Evolutionary conservation across 1,140 invertebrate species (phyloP).

Genomic region (Drosophila varians): DNA sequence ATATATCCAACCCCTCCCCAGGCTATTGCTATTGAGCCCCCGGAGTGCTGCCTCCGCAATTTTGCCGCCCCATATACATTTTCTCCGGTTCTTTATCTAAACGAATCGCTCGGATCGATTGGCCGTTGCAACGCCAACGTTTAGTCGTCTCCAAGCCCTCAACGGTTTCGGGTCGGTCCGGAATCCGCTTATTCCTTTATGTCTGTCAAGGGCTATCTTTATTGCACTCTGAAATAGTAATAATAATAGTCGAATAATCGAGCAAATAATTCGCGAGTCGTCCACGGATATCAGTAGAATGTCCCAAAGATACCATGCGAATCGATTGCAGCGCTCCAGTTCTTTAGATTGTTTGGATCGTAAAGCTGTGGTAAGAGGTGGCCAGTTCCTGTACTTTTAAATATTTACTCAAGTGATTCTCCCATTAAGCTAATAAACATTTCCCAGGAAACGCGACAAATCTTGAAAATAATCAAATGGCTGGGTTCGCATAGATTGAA

Average conservation of each 20-base stretch:
- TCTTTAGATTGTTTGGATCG: slow-evolving; percentile 46
- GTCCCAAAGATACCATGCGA: slow-evolving; percentile 16
- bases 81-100: slow-evolving; percentile 56
- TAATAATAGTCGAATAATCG: slow-evolving; percentile 33
- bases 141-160: slow-evolving; percentile 58
- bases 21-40: background rate
- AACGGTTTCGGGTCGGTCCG: slow-evolving; percentile 39
- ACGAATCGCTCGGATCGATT: slow-evolving; percentile 40
- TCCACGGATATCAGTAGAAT: slow-evolving; percentile 3
- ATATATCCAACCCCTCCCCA: slow-evolving; percentile 7
- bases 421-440: slow-evolving; percentile 3
- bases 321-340: slow-evolving; percentile 48
- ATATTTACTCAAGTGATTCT: slow-evolving; percentile 18
- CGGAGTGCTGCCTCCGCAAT: slow-evolving; percentile 9
- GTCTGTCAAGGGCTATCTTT: slow-evolving; percentile 50
- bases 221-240: slow-evolving; percentile 18
- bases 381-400: background rate
- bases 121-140: slow-evolving; percentile 27
- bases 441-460: slow-evolving; percentile 13
- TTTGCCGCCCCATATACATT: slow-evolving; percentile 27
- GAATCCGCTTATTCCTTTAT: background rate
- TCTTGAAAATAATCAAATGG: background rate
- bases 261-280: slow-evolving; percentile 28
- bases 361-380: slow-evolving; percentile 56
- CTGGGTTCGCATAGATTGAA: background rate